Evolutionary conservation across 2,888 invertebrate genomes (phyloP), one percentile per base, ranked within the genome.

Genomic region (Limnephilus lunatus): DNA sequence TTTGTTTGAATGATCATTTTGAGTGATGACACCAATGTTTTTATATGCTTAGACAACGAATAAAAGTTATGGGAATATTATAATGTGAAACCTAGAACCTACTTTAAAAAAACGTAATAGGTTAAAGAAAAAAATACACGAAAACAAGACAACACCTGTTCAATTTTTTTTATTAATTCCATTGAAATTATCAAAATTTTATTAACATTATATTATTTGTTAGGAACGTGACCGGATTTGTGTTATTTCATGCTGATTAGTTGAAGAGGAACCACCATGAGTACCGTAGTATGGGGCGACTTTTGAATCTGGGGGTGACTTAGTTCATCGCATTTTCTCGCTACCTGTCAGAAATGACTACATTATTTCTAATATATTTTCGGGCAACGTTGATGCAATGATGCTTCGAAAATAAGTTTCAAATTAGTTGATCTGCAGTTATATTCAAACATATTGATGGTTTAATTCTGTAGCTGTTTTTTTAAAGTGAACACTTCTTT

Each of bases 61-160:
- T 68, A 68, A 68, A 68, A 68, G n/a, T 0, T n/a, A 2, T n/a
- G 7, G 25, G 9, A 68, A 68, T n/a, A 68, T n/a, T 68, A n/a
- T n/a, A 9, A 25, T 2, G 68, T 25, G 25, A 25, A 68, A 68
- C 68, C 25, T n/a, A 68, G 7, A 68, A 68, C 2, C 53, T 25
- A 68, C n/a, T 68, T n/a, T n/a, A 19, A 25, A 25, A 25, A 68
- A 68, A 68, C 1, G 25, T 68, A 2, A 85, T 25, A 85, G 9
- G 85, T 31, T 80, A 31, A 39, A 80, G 80, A 89, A 89, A 89
- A 88, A 88, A 81, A 80, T 32, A 80, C 88, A 81, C 39, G 88
- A 88, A 88, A 39, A 89, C 88, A 80, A 89, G n/a, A 80, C 88
- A 89, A 39, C 88, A 81, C 88, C 88, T 89, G 81, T 89, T 44